phyloP scores from a whole-genome alignment of 2,888 invertebrate genomes.

The Biston betularia region DNA sequence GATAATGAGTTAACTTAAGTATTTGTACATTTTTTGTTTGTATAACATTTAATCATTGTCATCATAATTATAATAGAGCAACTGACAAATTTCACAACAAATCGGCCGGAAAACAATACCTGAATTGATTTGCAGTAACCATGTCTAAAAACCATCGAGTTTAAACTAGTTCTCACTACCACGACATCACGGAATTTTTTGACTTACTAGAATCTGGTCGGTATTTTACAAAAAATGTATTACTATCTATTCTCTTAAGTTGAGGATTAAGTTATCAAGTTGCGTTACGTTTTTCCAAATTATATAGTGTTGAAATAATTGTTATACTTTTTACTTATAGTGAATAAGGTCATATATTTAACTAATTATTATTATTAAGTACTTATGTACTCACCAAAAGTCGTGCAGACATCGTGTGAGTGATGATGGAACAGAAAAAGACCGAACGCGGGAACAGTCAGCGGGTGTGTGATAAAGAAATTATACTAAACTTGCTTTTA shows the following conservation, averaged over 20 bases:
- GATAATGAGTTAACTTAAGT: no score
- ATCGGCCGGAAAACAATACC: no score
- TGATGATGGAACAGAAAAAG: slow-evolving; percentile 56
- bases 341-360: neutral
- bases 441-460: slow-evolving; percentile 72
- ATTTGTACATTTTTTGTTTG: no score
- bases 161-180: no score
- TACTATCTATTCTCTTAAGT: neutral
- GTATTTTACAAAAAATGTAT: neutral
- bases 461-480: slow-evolving; percentile 82
- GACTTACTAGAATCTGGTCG: no score
- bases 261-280: neutral
- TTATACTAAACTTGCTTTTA: slow-evolving; percentile 84
- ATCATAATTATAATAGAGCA: no score
- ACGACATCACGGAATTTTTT: no score
- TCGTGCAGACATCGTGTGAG: slow-evolving; percentile 77
- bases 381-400: slow-evolving; percentile 77
- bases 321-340: no score
- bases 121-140: no score
- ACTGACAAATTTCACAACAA: no score
- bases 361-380: neutral
- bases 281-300: neutral
- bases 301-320: neutral
- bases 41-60: no score
- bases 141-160: no score